Base-by-base conservation (phyloP, 2,113 vertebrate genomes). In the Anoura caudifer region DNA sequence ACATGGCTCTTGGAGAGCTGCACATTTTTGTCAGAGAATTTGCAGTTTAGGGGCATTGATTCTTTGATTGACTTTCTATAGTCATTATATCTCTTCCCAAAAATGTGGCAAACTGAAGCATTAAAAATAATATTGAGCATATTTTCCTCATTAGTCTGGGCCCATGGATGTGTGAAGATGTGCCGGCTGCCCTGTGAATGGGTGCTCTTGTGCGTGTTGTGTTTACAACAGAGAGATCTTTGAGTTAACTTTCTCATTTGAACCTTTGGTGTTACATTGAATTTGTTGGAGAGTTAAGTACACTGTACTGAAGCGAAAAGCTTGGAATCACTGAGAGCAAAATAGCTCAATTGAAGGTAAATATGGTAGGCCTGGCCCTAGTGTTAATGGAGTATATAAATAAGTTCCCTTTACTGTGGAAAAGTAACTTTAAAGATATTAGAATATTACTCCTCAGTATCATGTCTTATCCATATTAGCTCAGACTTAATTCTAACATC, bases 21-120 rank as follows among this genome's bases (percentile, higher is more conserved):
- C 43, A 80, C 36, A 6, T 87, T 95, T 94, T 95, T 92, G n/a
- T 91, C 59, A 22, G 47, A 33, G 59, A 47, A 69, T 77, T 93
- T 95, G 33, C 93, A 83, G 93, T 52, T 83, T 92, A 22, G 36
- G 75, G 12, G 9, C 76, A 90, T 72, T 73, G 33, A 63, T 85
- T 79, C 61, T 50, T 89, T 92, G 41, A 52, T 47, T 89, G 54
- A 65, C 47, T 95, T 72, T 86, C 38, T 87, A n/a, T 83, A 81
- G 88, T 91, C 36, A 63, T 93, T 88, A 45, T 85, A 54, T 94
- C 13, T 65, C 50, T 90, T 88, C 87, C 54, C 75, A 12, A 95
- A 96, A 72, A 76, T 84, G 24, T 81, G 52, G 3, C 22, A 93
- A 69, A 63, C 36, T 81, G 65, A 73, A 95, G 43, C 52, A 67